Percentiles rank a stretch among this genome's conserved stretches.
Conservation (phyloP, 2,888 invertebrate species). For the Xestia xanthographa region DNA sequence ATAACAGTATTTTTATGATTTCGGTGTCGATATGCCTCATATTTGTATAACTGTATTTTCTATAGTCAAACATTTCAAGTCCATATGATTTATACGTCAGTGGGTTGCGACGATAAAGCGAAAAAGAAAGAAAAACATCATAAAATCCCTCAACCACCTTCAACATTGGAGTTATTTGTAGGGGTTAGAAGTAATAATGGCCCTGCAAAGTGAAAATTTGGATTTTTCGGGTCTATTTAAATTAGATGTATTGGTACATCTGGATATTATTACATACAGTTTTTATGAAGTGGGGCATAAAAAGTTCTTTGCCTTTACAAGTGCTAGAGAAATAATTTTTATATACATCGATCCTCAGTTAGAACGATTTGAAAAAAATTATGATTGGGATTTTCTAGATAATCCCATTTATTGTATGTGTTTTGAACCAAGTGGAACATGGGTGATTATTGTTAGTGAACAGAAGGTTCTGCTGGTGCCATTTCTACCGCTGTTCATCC, state of each 20-base stretch:
- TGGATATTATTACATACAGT: conserved; percentile 82
- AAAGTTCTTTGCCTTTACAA: conserved; percentile 86
- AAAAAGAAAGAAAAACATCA: conserved; percentile 4
- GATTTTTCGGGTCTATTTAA: conserved; percentile 88
- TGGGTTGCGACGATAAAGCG: background rate
- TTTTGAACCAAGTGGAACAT: conserved; percentile 95
- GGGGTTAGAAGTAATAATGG: conserved; percentile 72
- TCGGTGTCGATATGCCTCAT: no score
- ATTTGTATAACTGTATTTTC: no score
- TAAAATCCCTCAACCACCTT: no score
- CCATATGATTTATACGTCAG: no score
- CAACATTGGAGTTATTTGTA: no score
- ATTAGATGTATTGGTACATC: conserved; percentile 85
- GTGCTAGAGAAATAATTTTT: conserved; percentile 84
- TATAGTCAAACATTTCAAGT: no score
- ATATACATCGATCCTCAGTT: conserved; percentile 82
- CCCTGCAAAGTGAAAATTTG: conserved; percentile 80
- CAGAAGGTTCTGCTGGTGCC: conserved; percentile 88
- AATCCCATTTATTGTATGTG: conserved; percentile 93
- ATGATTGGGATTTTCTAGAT: conserved; percentile 88
- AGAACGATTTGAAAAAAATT: conserved; percentile 82
- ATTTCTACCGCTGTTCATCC: conserved; percentile 85
- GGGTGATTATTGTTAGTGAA: conserved; percentile 92
- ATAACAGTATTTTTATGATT: no score
- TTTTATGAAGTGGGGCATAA: conserved; percentile 88